Conservation (phyloP, 2,113 vertebrate genomes). For the Percina caprodes region DNA sequence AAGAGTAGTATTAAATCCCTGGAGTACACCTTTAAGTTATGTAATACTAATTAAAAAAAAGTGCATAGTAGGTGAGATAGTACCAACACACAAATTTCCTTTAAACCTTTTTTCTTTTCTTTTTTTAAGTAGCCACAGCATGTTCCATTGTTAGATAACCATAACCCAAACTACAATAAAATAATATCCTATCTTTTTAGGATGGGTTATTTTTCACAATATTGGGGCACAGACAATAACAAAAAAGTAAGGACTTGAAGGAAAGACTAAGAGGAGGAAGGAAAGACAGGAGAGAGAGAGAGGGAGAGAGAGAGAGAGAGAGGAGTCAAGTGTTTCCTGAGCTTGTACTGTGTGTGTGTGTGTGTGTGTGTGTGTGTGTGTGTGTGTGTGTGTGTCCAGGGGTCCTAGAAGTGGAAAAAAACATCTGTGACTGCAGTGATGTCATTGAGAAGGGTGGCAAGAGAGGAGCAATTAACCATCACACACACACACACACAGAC, state of each 20-base stretch:
- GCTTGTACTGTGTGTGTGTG: constrained; percentile 35
- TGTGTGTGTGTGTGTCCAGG: constrained; percentile 42
- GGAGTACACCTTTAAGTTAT: too few relatives aligned
- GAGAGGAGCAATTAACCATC: constrained; percentile 75
- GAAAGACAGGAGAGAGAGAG: constrained; percentile 35
- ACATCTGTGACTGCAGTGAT: constrained; percentile 94
- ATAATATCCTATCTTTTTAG: neutral
- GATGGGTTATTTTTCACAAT: neutral
- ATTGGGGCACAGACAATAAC: neutral
- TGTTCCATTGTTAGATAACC: neutral
- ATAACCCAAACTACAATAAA: neutral
- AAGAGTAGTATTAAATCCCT: neutral
- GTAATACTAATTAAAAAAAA: neutral
- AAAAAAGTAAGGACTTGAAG: constrained; percentile 13
- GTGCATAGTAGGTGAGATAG: neutral
- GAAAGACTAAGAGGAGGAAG: constrained; percentile 41
- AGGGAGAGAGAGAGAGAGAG: neutral
- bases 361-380: constrained; percentile 36
- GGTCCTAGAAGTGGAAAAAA: constrained; percentile 87
- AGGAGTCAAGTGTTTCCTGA: constrained; percentile 63
- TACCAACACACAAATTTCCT: neutral
- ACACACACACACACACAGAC: constrained; percentile 46
- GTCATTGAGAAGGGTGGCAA: constrained; percentile 87
- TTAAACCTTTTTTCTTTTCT: neutral
- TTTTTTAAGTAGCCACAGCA: neutral